Percentiles rank a stretch among this genome's conserved stretches.
These are phyloP conservation scores for Poecile montanus DNA, from an alignment of 2,797 vertebrate species.

Conservation along the genomic window DNA sequence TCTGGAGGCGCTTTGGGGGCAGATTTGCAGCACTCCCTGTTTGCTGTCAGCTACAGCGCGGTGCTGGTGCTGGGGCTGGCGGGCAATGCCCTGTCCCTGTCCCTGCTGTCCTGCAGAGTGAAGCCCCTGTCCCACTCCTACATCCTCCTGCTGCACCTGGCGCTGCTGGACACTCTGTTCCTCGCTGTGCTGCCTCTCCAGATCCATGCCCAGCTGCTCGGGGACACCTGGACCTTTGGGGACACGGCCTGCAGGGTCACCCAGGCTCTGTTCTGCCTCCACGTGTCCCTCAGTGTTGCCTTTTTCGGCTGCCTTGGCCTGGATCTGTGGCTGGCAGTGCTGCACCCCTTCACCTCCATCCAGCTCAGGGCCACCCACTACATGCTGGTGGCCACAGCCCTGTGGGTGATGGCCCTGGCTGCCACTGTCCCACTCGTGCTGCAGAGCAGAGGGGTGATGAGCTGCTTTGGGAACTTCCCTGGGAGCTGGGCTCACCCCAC, in stretches of 20 bases:
- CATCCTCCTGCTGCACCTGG: constrained; percentile 55
- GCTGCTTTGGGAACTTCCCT: constrained; percentile 83
- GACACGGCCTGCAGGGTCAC: constrained; percentile 74
- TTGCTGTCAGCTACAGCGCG: constrained; percentile 74
- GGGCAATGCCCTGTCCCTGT: constrained; percentile 77
- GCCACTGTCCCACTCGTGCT: constrained; percentile 68
- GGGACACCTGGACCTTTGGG: constrained; percentile 82
- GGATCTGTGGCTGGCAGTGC: constrained; percentile 82
- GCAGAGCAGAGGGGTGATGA: background rate
- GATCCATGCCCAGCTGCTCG: constrained; percentile 83
- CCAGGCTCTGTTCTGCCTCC: constrained; percentile 77
- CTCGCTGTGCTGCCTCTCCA: constrained; percentile 81
- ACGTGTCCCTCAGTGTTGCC: constrained; percentile 82
- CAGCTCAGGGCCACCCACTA: constrained; percentile 42
- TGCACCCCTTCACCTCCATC: constrained; percentile 80
- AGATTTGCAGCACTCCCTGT: constrained; percentile 79
- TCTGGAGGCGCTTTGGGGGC: background rate
- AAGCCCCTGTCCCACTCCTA: constrained; percentile 70
- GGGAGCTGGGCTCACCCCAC: constrained; percentile 61
- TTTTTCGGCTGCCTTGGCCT: constrained; percentile 85
- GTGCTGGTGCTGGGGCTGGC: constrained; percentile 80
- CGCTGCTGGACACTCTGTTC: constrained; percentile 76
- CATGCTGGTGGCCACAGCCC: background rate
- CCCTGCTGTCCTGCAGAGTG: constrained; percentile 68
- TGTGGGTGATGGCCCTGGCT: constrained; percentile 67